A percentile compares a stretch with the other conserved stretches of the same genome.
Evolutionary conservation across 2,888 invertebrate genomes (phyloP).

Genomic region (Hydrotaea cyrtoneurina): DNA sequence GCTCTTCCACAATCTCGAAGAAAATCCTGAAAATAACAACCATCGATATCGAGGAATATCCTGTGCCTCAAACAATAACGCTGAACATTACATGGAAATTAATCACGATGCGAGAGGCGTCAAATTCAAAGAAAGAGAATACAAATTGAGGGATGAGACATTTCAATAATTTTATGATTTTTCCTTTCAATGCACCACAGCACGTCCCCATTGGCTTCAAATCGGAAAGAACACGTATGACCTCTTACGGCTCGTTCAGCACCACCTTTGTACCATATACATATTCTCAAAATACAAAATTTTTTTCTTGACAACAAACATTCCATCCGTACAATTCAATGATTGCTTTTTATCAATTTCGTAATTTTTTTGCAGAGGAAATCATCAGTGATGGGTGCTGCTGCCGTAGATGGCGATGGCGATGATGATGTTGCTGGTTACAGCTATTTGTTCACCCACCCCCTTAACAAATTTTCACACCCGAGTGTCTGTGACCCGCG

Average conservation of each 20-base stretch:
- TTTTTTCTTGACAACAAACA: not conserved
- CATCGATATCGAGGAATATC: no score
- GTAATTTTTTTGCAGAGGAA: not conserved
- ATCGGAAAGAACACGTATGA: not conserved
- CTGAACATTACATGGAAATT: no score
- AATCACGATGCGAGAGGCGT: no score
- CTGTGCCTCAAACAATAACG: no score
- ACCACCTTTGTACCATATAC: not conserved
- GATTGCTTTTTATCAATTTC: conserved; percentile 22
- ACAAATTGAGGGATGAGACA: no score
- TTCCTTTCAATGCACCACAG: not conserved
- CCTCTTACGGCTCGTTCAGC: not conserved
- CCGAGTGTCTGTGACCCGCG: not conserved
- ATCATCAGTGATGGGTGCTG: not conserved
- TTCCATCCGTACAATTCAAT: not conserved
- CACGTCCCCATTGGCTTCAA: not conserved
- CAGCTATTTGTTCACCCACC: not conserved
- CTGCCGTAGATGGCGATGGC: not conserved
- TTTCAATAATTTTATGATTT: no score
- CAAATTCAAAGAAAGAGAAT: no score
- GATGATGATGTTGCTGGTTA: not conserved
- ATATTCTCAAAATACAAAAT: not conserved
- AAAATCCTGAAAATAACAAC: no score
- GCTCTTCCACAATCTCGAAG: no score
- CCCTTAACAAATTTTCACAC: not conserved